Percentiles rank a stretch among this genome's conserved stretches.
These are phyloP conservation scores for Pocillopora meandrina DNA, from an alignment of 92 coral and sea anemone species.

Conservation along the genomic window DNA sequence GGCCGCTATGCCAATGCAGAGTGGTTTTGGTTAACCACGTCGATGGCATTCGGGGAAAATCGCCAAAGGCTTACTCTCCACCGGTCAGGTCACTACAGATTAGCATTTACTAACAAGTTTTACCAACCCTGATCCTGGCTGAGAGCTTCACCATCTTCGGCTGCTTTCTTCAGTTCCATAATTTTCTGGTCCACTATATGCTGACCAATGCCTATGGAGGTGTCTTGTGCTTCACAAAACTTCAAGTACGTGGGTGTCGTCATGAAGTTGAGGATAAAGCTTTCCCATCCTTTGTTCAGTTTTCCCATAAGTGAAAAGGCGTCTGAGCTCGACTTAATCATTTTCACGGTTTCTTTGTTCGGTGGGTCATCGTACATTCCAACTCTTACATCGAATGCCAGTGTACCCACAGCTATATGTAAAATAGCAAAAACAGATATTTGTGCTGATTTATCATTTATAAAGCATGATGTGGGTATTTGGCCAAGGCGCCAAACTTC, in stretches of 20 bases:
- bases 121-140: not conserved
- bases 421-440: not conserved
- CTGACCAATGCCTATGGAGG: not conserved
- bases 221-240: not conserved
- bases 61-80: no score
- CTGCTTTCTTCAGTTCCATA: not conserved
- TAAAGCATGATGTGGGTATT: no score
- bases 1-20: no score
- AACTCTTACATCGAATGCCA: constrained; percentile 1
- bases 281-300: not conserved
- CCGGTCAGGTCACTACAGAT: no score
- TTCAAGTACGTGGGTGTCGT: not conserved
- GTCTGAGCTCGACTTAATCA: not conserved
- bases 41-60: no score
- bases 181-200: constrained; percentile 2
- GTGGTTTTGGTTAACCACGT: no score
- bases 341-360: constrained; percentile 1
- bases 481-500: no score
- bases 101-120: no score
- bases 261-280: not conserved
- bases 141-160: not conserved
- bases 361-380: constrained; percentile 18
- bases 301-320: not conserved
- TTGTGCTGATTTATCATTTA: no score
- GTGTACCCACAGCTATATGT: not conserved